Base-by-base conservation (phyloP, 2,888 invertebrate genomes). In the Perithous albicinctus region DNA sequence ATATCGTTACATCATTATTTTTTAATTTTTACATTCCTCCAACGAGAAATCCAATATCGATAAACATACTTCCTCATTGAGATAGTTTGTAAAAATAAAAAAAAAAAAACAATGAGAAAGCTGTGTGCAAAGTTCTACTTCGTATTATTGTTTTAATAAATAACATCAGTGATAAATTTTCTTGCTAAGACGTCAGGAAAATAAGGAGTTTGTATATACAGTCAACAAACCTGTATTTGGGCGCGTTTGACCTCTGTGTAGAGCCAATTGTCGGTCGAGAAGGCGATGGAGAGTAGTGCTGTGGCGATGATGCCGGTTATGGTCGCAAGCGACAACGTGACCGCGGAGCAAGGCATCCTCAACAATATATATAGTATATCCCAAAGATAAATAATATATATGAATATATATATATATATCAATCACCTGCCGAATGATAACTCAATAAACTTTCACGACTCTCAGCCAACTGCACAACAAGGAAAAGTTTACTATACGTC, bases 181-280 rank as follows among this genome's bases (percentile, higher is more conserved):
- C 29, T 2, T 29, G n/a, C 41, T 1, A 43, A 43, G n/a, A 23
- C 10, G 20, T n/a, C 10, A 10, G 1, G n/a, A 8, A 23, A 51
- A 23, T 0, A 7, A 0, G 61, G 35, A 48, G 20, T 43, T 63
- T 6, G 56, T n/a, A 15, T 6, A n/a, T n/a, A n/a, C n/a, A 29
- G 29, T 51, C 61, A 23, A 87, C 92, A 94, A 95, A 97, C 98
- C 96, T 97, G 96, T 92, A 98, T 98, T 93, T 95, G 96, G 90
- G 95, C 95, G 92, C 98, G 95, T 93, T 97, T 96, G 88, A 99
- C 98, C 94, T 98, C 97, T 90, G 98, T 97, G 93, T 97, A 97
- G 90, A 98, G 95, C 99, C 99, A 99, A 95, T 98, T 98, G 94
- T 99, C 98, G 92, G 98, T 98, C 89, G 98, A 96, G 94, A 98